Base-by-base conservation (phyloP, 2,888 invertebrate genomes). In the Branchipolynoe longqiensis region DNA sequence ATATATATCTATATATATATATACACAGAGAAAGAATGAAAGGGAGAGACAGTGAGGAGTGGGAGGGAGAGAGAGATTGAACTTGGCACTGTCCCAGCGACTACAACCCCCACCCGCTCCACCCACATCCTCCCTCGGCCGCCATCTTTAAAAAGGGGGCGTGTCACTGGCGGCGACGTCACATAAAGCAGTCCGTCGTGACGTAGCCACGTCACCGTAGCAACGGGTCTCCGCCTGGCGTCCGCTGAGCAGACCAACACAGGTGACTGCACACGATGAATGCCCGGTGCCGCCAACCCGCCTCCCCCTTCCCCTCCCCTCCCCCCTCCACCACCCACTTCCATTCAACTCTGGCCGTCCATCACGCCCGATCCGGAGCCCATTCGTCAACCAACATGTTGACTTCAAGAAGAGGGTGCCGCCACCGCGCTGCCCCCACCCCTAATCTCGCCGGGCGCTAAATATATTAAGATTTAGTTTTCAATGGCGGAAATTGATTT, bases 381-480 rank as follows among this genome's bases (percentile, higher is more conserved):
- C 62, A 62, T 62, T 62, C 62, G 8, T 28, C 62, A 22, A 8
- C 28, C 6, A 25, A 14, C 62, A 62, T 62, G 62, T 62, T 62
- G 25, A 28, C 62, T 28, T 62, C 62, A 62, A 62, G n/a, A n/a
- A 62, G 14, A 62, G 14, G 8, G 28, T n/a, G 8, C 33, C 38
- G n/a, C 69, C 69, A 31, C 25, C 69, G 6, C 28, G 28, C 62
- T 25, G n/a, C n/a, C 62, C 62, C 62, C 62, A 8, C 69, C 69
- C 62, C 62, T 62, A 62, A 62, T 69, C 38, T 31, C 33, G 14
- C 78, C 78, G 28, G 58, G 58, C 82, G 82, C 82, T 82, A 82
- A 82, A 82, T 82, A 82, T 82, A 82, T 82, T 58, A 82, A 58
- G 82, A 82, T 82, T 82, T 82, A 82, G 82, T 82, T 58, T 58